Evolutionary conservation across 1,140 invertebrate genomes (phyloP), one percentile per base, ranked within the genome.

Genomic region (Lucilia cuprina): DNA sequence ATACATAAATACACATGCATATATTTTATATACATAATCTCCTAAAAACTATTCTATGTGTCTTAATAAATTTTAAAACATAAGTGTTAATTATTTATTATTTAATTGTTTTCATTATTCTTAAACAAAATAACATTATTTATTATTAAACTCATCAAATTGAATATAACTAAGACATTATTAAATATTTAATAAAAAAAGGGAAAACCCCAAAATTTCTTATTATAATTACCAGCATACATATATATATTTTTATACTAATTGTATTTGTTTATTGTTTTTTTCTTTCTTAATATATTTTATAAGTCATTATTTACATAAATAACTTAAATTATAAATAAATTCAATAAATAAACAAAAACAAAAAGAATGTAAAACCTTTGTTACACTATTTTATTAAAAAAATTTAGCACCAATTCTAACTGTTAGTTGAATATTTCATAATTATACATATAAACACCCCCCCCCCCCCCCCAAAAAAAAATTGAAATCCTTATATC

Each of bases 41-140:
- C 65, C 65, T 70, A 70, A 55, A 65, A n/a, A 21, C 65, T 70
- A 70, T 70, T 70, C 65, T 70, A 70, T 25, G 65, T 70, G 65
- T 70, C 65, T 70, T 70, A 70, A 70, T 70, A 70, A 70, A n/a
- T 7, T 55, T 70, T 25, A 60, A 70, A 25, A 21, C 21, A 25
- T 70, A 70, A 70, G 65, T 70, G 65, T 70, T 70, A 70, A 30
- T 60, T 70, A 70, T 70, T 21, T 70, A 70, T 70, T 70, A 70
- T 70, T 55, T 55, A 1, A 5, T 55, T 7, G 4, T 55, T 41
- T 55, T n/a, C 50, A 5, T 55, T 49, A 14, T 55, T 55, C 12
- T 55, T 14, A 14, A 14, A n/a, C n/a, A n/a, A 55, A 55, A 17
- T 1, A 55, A 4, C 50, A 17, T 55, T 10, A 55, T 55, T 10